Evolutionary conservation across 2,113 vertebrate genomes (phyloP), one percentile per base, ranked within the genome.

Genomic region (Sinocyclocheilus rhinocerous): DNA sequence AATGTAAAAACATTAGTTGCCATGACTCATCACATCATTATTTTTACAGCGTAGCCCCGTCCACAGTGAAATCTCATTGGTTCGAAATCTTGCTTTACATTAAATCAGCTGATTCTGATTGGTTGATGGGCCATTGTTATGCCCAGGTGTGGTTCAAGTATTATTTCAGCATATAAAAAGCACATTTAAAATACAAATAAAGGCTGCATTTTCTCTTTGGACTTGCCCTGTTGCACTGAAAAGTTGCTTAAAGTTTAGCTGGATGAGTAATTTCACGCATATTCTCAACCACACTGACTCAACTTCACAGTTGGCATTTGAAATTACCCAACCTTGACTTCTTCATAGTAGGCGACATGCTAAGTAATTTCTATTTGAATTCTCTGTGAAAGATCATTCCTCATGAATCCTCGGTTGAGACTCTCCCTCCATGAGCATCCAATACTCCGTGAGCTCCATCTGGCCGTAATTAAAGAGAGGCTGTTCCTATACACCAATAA

Each of bases 401-500:
- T 73, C 76, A 20, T 24, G 45, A 81, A 84, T 82, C 77, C 69
- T 86, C 42, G 45, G 42, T 52, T 42, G 36, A 69, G 82, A 84
- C 26, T 76, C 75, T 84, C 78, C 61, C 78, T 83, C 39, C 81
- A 83, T 65, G 85, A 89, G 73, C 83, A 87, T 89, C 83, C 73
- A 83, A 80, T 72, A 70, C 73, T 82, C 72, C 13, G 65, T 48
- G 84, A 65, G 73, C 79, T 85, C 86, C 88, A 89, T 89, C 86
- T 89, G 88, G 79, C 82, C n/a, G 24, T 87, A 87, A 87, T 89
- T 89, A 87, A 67, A 79, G 72, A 83, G 84, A 87, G 88, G 84
- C 86, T 87, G 83, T 85, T 79, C 79, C 55, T 73, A 83, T 33
- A 89, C 67, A 81, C 84, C 83, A 89, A 85, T 89, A 89, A 85